Percentiles rank a stretch among this genome's conserved stretches.
phyloP scores from a whole-genome alignment of 1,140 invertebrate genomes.

The Aporrectodea caliginosa region DNA sequence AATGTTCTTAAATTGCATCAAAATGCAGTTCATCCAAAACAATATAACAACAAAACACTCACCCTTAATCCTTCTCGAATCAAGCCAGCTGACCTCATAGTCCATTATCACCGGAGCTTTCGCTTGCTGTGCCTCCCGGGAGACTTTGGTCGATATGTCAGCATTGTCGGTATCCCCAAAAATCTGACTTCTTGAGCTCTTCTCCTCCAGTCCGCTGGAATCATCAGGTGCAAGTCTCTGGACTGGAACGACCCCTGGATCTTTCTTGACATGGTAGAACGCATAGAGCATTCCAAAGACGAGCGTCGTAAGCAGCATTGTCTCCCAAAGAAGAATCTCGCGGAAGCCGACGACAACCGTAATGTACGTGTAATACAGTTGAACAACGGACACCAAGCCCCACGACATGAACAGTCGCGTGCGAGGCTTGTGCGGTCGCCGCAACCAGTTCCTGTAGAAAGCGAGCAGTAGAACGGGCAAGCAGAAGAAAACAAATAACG shows the following conservation, averaged over 20 bases:
- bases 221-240: too few relatives aligned
- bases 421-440: slow-evolving; percentile 25
- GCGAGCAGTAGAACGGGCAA: slow-evolving; percentile 41
- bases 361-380: slow-evolving; percentile 41
- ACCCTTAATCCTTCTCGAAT: slow-evolving; percentile 43
- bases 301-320: slow-evolving; percentile 39
- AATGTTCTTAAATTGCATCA: too few relatives aligned
- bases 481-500: slow-evolving; percentile 36
- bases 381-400: slow-evolving; percentile 43
- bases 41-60: too few relatives aligned
- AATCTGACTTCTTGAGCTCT: too few relatives aligned
- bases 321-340: slow-evolving; percentile 48
- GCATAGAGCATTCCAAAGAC: slow-evolving; percentile 42
- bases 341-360: slow-evolving; percentile 43
- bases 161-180: too few relatives aligned
- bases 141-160: too few relatives aligned
- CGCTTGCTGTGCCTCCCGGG: too few relatives aligned
- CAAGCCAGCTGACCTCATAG: slow-evolving; percentile 42
- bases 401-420: slow-evolving; percentile 42
- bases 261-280: slow-evolving; percentile 37
- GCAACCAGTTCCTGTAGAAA: slow-evolving; percentile 40
- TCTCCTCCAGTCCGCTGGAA: too few relatives aligned
- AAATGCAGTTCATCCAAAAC: too few relatives aligned
- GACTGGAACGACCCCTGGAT: slow-evolving; percentile 31
- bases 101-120: slow-evolving; percentile 26